Evolutionary conservation across 2,888 invertebrate species (phyloP).

Genomic region (Drosophila monieri): DNA sequence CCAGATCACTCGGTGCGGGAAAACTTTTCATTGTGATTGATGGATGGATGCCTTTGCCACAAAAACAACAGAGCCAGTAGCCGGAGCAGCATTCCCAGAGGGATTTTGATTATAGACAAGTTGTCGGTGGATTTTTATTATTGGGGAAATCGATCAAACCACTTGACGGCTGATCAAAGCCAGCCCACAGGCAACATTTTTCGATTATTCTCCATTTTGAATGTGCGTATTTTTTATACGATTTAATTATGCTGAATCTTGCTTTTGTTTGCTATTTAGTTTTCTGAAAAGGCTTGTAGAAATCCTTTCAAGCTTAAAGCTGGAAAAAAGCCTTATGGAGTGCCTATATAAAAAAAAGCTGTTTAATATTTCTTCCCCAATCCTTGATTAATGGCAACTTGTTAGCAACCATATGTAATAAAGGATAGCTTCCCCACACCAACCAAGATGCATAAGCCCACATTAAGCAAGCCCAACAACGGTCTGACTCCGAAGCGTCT

Average conservation of each 20-base stretch:
- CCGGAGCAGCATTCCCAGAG: conserved; percentile 29
- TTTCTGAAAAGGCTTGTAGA: background rate
- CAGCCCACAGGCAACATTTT: conserved; percentile 42
- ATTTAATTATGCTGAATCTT: conserved; percentile 61
- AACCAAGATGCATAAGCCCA: conserved; percentile 45
- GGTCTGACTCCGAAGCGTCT: conserved; percentile 24
- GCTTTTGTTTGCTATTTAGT: background rate
- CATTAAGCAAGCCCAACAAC: conserved; percentile 34
- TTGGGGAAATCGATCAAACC: conserved; percentile 72
- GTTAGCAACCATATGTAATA: conserved; percentile 23
- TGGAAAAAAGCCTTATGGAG: no score
- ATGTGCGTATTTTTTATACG: conserved; percentile 64
- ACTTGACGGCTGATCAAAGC: conserved; percentile 77
- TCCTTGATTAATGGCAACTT: conserved; percentile 5
- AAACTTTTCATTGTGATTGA: conserved; percentile 68
- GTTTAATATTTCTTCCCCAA: no score
- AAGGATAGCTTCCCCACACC: conserved; percentile 24
- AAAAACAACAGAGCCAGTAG: conserved; percentile 53
- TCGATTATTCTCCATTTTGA: conserved; percentile 19
- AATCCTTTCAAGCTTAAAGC: no score
- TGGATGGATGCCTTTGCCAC: conserved; percentile 62
- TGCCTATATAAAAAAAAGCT: no score
- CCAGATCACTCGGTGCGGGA: conserved; percentile 41
- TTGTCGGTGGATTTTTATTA: conserved; percentile 71
- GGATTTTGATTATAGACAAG: conserved; percentile 67